Evolutionary conservation across 2,113 vertebrate genomes (phyloP), one percentile per base, ranked within the genome.

Genomic region (Chrysemys picta): DNA sequence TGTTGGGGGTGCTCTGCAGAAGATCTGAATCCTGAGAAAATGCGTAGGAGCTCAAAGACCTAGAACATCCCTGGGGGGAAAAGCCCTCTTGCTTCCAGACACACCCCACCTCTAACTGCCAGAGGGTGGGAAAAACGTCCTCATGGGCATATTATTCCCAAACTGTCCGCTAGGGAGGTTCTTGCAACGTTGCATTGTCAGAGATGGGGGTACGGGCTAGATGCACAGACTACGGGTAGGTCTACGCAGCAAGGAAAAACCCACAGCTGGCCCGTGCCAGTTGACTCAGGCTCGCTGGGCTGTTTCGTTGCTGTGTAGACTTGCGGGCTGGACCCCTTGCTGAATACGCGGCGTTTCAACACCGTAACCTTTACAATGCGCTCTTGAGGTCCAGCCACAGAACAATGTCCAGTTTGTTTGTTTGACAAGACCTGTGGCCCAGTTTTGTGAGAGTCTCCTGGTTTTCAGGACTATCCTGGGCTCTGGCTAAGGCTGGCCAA

Each of bases 341-440:
- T 5, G 4, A 52, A 52, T 17, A 52, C 50, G 17, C 5, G 50
- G 14, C 50, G 17, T 52, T 52, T 52, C 52, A 52, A 52, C 52
- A 5, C 52, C 1, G 17, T 17, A 16, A 17, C 16, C 52, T 52
- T 52, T 19, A 52, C 52, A 2, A 52, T 52, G 0, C 0, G 0
- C 42, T 35, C 31, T 59, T 27, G 27, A 10, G 29, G 57, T 5
- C 25, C 57, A 59, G 57, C 27, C 57, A 59, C 11, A 59, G 52
- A 52, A 52, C 52, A 19, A 52, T 52, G 16, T 52, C 52, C 52
- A 19, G 16, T 52, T 52, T 19, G 52, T 52, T 52, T 52, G 52
- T 52, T 52, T 52, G 52, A 52, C 17, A 52, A 52, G 52, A 52
- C 52, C 52, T 52, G n/a, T 38, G 16, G 65, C 17, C 35, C 16